These are phyloP conservation scores for Petromus typicus DNA, from an alignment of 2,113 vertebrate species.

Conservation along the genomic window DNA sequence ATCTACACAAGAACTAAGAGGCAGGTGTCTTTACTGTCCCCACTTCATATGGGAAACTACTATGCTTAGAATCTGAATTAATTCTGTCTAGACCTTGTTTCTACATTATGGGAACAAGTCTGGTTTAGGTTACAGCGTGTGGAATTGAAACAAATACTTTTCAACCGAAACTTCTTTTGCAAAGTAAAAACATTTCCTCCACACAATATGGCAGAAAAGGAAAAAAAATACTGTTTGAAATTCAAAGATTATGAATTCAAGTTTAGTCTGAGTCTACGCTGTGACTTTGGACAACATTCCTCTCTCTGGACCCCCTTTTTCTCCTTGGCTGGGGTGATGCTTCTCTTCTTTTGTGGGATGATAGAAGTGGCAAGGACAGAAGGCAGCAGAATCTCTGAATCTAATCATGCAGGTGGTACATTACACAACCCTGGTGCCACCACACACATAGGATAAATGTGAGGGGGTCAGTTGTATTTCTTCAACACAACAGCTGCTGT, in stretches of 20 bases:
- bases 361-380: accelerated
- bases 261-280: background rate
- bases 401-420: accelerated
- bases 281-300: background rate
- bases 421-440: background rate
- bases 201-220: background rate
- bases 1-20: background rate
- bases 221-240: background rate
- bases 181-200: background rate
- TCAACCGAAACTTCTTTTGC: background rate
- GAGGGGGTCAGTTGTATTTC: background rate
- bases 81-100: background rate
- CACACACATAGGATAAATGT: accelerated
- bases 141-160: background rate
- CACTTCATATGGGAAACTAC: background rate
- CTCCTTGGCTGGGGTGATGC: background rate
- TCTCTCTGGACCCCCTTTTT: background rate
- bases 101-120: background rate
- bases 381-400: background rate
- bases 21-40: background rate
- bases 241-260: background rate
- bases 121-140: background rate
- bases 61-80: background rate
- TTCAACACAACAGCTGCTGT: background rate
- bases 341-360: accelerated